Percentiles rank a stretch among this genome's conserved stretches.
These are phyloP conservation scores for Pocillopora verrucosa DNA, from an alignment of 64 coral and sea anemone species.

Conservation along the genomic window DNA sequence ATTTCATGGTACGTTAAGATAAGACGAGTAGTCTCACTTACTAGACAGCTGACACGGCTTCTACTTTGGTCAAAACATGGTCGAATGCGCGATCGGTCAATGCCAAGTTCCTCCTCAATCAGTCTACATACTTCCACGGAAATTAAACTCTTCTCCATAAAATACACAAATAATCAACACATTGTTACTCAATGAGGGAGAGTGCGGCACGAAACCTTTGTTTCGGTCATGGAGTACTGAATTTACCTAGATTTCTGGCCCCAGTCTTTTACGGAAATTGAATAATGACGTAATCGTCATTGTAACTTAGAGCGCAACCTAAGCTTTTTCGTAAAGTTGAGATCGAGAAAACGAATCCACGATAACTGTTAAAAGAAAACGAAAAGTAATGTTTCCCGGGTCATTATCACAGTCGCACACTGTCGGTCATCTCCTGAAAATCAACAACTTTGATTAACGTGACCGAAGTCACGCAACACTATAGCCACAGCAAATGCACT, in stretches of 20 bases:
- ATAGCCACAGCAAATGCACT: too few relatives aligned
- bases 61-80: slow-evolving; percentile 28
- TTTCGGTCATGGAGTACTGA: not conserved
- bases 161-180: not conserved
- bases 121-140: slow-evolving; percentile 3
- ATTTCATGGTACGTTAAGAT: not conserved
- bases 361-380: too few relatives aligned
- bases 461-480: too few relatives aligned
- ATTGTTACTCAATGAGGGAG: not conserved
- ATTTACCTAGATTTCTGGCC: not conserved
- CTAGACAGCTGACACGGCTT: slow-evolving; percentile 29
- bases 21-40: not conserved
- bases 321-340: too few relatives aligned
- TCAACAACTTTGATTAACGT: too few relatives aligned
- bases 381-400: too few relatives aligned
- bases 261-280: slow-evolving; percentile 21
- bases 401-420: too few relatives aligned
- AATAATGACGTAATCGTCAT: not conserved
- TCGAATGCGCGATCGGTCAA: slow-evolving; percentile 24
- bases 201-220: not conserved
- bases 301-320: not conserved
- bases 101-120: slow-evolving; percentile 23
- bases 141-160: not conserved
- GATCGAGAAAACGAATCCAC: too few relatives aligned
- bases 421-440: too few relatives aligned